phyloP scores from a whole-genome alignment of 2,888 invertebrate genomes.

The Lacanobia oleracea region DNA sequence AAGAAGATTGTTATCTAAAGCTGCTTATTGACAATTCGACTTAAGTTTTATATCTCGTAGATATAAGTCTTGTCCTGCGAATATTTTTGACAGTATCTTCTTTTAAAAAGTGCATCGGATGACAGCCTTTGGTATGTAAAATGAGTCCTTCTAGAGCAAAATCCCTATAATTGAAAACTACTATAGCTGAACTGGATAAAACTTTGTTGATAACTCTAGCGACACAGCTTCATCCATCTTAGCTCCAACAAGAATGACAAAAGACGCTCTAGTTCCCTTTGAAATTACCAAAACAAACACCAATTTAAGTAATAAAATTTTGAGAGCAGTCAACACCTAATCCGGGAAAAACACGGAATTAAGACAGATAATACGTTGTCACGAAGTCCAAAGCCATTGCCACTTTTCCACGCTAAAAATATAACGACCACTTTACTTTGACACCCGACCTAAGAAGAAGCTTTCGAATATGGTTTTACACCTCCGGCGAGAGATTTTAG shows the following conservation, averaged over 20 bases:
- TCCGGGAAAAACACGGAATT: constrained; percentile 31
- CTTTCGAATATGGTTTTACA: neutral
- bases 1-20: no score
- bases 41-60: no score
- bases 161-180: no score
- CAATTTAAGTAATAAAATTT: constrained; percentile 7
- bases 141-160: neutral
- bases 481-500: neutral
- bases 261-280: neutral
- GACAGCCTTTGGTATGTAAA: no score
- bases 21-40: no score
- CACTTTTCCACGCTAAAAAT: constrained; percentile 38
- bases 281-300: constrained; percentile 39
- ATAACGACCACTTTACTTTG: constrained; percentile 29
- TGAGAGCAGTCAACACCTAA: constrained; percentile 23
- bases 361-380: constrained; percentile 34
- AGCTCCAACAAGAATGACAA: neutral
- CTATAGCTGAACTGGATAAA: no score
- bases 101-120: no score
- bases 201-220: neutral
- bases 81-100: no score
- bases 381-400: constrained; percentile 32
- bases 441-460: neutral
- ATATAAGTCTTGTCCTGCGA: no score
- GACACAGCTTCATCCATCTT: neutral